phyloP scores from a whole-genome alignment of 2,888 invertebrate species.

The Teleiodes luculella region DNA sequence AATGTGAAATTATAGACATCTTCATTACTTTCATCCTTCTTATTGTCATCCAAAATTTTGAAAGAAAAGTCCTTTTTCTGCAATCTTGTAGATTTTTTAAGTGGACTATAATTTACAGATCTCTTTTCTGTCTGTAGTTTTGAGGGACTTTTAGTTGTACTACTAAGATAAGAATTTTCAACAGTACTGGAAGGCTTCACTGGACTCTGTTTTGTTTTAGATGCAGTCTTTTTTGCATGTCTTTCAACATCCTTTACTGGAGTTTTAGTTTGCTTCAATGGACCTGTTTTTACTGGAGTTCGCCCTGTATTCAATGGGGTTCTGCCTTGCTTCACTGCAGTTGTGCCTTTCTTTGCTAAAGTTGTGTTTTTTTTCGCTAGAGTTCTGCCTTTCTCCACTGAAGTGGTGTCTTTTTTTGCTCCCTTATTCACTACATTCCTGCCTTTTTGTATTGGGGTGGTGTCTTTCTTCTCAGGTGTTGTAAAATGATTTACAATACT shows the following conservation, averaged over 20 bases:
- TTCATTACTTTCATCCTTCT: conserved; percentile 34
- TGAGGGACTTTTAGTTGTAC: background rate
- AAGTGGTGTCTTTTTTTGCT: no score
- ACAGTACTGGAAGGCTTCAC: background rate
- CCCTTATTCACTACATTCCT: no score
- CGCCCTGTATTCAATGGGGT: no score
- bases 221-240: background rate
- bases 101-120: background rate
- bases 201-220: background rate
- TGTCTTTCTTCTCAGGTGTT: no score
- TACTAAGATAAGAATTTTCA: background rate
- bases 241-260: background rate
- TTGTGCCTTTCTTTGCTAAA: no score
- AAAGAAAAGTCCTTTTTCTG: conserved; percentile 43
- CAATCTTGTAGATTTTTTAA: conserved; percentile 22
- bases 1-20: conserved; percentile 72
- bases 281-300: no score
- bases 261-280: no score
- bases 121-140: background rate
- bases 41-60: conserved; percentile 48
- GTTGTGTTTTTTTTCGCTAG: no score
- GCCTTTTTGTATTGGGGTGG: no score
- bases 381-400: no score
- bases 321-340: no score
- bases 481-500: no score